Conservation (phyloP, 92 coral and sea anemone species). For the Porites divaricata region DNA sequence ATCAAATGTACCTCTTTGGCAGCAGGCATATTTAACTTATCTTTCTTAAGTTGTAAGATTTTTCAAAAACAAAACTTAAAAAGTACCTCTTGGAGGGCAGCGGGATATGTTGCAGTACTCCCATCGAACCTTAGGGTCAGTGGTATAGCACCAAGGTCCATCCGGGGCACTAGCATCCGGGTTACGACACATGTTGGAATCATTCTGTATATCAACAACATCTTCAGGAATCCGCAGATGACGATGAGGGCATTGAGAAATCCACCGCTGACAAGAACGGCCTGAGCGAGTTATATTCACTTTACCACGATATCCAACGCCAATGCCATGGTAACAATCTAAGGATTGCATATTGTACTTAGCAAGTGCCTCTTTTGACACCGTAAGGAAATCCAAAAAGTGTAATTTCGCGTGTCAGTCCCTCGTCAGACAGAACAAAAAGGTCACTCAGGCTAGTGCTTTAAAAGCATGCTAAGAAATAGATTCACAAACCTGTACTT, state of each 20-base stretch:
- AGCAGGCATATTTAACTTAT: too few species aligned
- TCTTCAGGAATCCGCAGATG: constrained; percentile 23
- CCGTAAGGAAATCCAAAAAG: too few species aligned
- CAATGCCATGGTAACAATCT: constrained; percentile 9
- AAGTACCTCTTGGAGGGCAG: constrained; percentile 33
- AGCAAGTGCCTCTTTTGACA: too few species aligned
- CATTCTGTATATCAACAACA: not conserved
- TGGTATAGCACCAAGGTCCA: constrained; percentile 39
- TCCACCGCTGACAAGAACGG: constrained; percentile 19
- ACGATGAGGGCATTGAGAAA: constrained; percentile 32
- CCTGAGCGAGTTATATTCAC: constrained; percentile 19
- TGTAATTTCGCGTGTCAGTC: too few species aligned
- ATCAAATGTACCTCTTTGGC: too few species aligned
- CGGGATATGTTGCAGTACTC: constrained; percentile 26
- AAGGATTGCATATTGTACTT: not conserved
- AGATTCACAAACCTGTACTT: too few species aligned
- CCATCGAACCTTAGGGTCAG: constrained; percentile 35
- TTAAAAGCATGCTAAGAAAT: too few species aligned
- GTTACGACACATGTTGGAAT: constrained; percentile 33
- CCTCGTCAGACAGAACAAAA: too few species aligned
- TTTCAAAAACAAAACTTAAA: too few species aligned
- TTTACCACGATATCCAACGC: not conserved
- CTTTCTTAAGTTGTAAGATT: too few species aligned
- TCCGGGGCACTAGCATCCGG: constrained; percentile 28
- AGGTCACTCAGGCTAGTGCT: too few species aligned